Evolutionary conservation across 2,113 vertebrate genomes (phyloP).

Genomic region (Rattus norvegicus): GRCr8 NC_086025.1:125283001-125283500

Average conservation of each 20-base stretch:
- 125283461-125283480: constrained; percentile 76
- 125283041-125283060: not conserved
- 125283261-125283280: constrained; percentile 66
- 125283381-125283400: constrained; percentile 86
- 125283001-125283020: not conserved
- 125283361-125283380: constrained; percentile 83
- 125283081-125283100: not conserved
- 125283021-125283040: not conserved
- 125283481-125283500: constrained; percentile 54
- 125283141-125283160: constrained; percentile 28
- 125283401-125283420: constrained; percentile 94
- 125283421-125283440: constrained; percentile 85
- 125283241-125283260: constrained; percentile 47
- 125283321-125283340: constrained; percentile 86
- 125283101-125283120: not conserved
- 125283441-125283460: constrained; percentile 83
- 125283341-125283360: constrained; percentile 83
- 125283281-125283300: constrained; percentile 76
- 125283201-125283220: constrained; percentile 59
- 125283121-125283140: constrained; percentile 1
- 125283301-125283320: constrained; percentile 81
- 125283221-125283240: constrained; percentile 15
- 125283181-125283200: constrained; percentile 29
- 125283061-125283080: not conserved
- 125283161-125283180: not conserved